phyloP scores from a whole-genome alignment of 1,140 invertebrate species.

The Heterodera schachtii region DNA sequence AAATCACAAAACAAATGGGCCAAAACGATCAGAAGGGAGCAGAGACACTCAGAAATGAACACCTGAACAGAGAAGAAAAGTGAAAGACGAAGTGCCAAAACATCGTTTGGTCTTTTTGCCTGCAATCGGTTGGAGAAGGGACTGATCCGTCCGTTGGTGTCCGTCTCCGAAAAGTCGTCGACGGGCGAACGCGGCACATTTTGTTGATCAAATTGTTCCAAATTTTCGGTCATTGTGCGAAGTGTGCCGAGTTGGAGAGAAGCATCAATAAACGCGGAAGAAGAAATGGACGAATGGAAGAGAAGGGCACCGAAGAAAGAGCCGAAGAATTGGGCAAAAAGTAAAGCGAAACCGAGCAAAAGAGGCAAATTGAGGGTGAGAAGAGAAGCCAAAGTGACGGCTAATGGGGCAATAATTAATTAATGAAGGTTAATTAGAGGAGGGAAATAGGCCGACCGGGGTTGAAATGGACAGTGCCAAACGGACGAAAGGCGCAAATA shows the following conservation, averaged over 20 bases:
- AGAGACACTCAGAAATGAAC: conserved; percentile 7
- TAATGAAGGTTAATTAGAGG: too few species aligned
- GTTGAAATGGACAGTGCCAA: conserved; percentile 24
- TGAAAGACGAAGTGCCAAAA: conserved; percentile 22
- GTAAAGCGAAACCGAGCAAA: conserved; percentile 30
- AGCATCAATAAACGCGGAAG: conserved; percentile 25
- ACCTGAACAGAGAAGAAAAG: conserved; percentile 31
- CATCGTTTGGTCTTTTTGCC: conserved; percentile 4
- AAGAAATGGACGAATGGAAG: conserved; percentile 18
- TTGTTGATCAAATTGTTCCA: not conserved
- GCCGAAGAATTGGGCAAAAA: conserved; percentile 43
- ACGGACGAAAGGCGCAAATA: conserved; percentile 14
- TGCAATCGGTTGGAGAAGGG: conserved; percentile 28
- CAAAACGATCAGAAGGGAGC: conserved; percentile 28
- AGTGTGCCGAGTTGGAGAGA: conserved; percentile 17
- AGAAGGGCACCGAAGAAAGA: conserved; percentile 41
- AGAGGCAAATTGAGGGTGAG: conserved; percentile 25
- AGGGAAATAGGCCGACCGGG: conserved; percentile 19
- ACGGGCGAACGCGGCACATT: not conserved
- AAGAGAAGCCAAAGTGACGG: conserved; percentile 30
- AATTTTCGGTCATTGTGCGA: conserved; percentile 4
- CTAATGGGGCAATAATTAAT: conserved; percentile 7
- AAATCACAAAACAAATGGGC: conserved; percentile 22
- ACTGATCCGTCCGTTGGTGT: not conserved
- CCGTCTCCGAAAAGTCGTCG: conserved; percentile 5